Conservation (phyloP, 2,797 vertebrate species). For the Anguilla marmorata region DNA sequence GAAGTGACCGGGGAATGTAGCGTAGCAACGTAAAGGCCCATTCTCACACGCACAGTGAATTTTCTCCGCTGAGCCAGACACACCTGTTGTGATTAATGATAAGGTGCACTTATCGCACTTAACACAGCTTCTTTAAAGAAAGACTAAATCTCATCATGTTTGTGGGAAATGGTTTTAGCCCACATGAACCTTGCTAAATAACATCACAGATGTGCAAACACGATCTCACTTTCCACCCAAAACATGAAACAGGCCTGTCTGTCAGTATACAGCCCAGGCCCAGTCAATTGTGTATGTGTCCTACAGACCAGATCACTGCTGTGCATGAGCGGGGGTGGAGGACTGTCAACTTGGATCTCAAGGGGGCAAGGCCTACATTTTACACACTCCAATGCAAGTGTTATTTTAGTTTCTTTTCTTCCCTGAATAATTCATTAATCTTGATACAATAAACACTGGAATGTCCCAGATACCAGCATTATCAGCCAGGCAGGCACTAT, state of each 20-base stretch:
- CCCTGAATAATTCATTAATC: constrained; percentile 37
- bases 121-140: not conserved
- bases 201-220: not conserved
- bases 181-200: not conserved
- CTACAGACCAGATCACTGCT: not conserved
- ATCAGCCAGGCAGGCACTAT: constrained; percentile 17
- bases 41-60: not conserved
- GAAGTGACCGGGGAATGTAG: not conserved
- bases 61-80: not conserved
- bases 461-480: constrained; percentile 34
- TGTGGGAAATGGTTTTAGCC: not conserved
- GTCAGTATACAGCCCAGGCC: not conserved
- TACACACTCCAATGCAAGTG: constrained; percentile 28
- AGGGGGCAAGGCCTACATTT: constrained; percentile 16
- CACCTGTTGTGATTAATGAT: not conserved
- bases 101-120: not conserved
- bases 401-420: constrained; percentile 26
- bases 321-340: not conserved
- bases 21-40: not conserved
- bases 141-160: not conserved
- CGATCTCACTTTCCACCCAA: not conserved
- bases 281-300: not conserved
- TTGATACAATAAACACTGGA: constrained; percentile 37
- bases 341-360: constrained; percentile 25
- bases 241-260: not conserved